phyloP scores from a whole-genome alignment of 2,113 vertebrate species.

The Brachionichthys hirsutus region DNA sequence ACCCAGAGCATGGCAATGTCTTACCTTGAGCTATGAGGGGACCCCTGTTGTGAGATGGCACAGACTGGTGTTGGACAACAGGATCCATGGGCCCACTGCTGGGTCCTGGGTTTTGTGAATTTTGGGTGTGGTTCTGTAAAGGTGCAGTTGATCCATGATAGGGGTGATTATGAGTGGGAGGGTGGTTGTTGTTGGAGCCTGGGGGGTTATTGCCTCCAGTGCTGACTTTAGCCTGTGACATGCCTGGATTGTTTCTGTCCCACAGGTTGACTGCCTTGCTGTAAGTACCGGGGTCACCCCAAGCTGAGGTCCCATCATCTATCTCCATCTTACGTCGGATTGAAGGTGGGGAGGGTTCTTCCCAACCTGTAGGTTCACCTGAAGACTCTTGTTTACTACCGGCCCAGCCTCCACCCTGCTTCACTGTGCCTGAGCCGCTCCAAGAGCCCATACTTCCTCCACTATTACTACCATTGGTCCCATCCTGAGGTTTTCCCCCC shows the following conservation, averaged over 20 bases:
- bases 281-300: constrained; percentile 93
- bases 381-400: constrained; percentile 80
- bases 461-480: constrained; percentile 82
- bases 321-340: constrained; percentile 97
- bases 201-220: constrained; percentile 74
- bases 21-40: constrained; percentile 71
- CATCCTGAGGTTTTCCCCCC: constrained; percentile 89
- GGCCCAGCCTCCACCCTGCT: constrained; percentile 50
- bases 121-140: constrained; percentile 78
- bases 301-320: constrained; percentile 96
- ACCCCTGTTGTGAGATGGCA: constrained; percentile 66
- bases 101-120: constrained; percentile 72
- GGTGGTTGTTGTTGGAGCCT: constrained; percentile 63
- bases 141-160: constrained; percentile 78
- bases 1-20: constrained; percentile 1
- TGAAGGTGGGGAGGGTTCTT: constrained; percentile 94
- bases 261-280: constrained; percentile 95
- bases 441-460: constrained; percentile 87
- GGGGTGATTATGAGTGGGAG: constrained; percentile 66
- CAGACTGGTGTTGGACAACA: constrained; percentile 69
- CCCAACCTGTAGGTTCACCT: constrained; percentile 91
- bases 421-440: constrained; percentile 71
- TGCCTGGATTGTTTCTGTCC: constrained; percentile 93
- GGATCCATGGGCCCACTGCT: constrained; percentile 71
- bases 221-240: constrained; percentile 79